phyloP scores from a whole-genome alignment of 1,140 invertebrate genomes.

The Aphelinus certus region DNA sequence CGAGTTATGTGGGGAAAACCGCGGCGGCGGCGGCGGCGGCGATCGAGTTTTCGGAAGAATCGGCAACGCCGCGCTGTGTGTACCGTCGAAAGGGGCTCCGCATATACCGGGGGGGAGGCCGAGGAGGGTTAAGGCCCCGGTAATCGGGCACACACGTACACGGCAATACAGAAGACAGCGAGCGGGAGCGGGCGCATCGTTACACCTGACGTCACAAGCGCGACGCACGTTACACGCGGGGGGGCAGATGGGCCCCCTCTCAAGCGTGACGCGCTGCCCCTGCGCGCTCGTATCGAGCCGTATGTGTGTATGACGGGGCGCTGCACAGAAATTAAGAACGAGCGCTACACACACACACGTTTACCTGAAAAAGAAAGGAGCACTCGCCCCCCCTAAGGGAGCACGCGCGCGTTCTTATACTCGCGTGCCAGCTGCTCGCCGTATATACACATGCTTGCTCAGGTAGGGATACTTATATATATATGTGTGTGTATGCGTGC shows the following conservation, averaged over 20 bases:
- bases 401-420: slow-evolving; percentile 45
- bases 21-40: no score
- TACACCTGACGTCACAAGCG: slow-evolving; percentile 66
- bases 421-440: slow-evolving; percentile 50
- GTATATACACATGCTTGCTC: slow-evolving; percentile 36
- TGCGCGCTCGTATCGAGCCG: no score
- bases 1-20: no score
- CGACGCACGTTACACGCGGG: slow-evolving; percentile 34
- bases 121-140: no score
- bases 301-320: no score
- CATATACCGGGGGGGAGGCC: no score
- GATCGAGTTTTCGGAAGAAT: no score
- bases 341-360: slow-evolving; percentile 20
- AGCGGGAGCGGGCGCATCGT: slow-evolving; percentile 48
- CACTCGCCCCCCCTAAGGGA: slow-evolving; percentile 24
- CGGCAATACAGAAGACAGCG: background rate
- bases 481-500: background rate
- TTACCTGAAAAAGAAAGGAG: slow-evolving; percentile 51
- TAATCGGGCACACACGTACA: no score
- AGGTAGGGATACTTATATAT: slow-evolving; percentile 54
- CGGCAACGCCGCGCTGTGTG: no score
- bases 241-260: slow-evolving; percentile 65
- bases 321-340: slow-evolving; percentile 40
- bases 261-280: slow-evolving; percentile 58
- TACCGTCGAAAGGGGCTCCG: no score